Evolutionary conservation across 2,113 vertebrate genomes (phyloP).

Genomic region (Vulpes lagopus): DNA sequence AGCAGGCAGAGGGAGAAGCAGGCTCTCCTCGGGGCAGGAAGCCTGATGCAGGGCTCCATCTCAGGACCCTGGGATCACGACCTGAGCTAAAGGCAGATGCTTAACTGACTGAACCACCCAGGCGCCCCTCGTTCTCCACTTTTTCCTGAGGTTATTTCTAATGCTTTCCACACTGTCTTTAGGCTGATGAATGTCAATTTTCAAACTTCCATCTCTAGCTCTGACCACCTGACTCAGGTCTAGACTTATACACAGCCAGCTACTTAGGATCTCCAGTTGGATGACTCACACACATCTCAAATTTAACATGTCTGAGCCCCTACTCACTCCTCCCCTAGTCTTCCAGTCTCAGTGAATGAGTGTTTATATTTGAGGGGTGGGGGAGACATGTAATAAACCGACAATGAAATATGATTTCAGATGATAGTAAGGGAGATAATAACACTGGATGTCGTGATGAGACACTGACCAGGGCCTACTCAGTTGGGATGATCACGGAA

Average conservation of each 20-base stretch:
- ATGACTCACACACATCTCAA: neutral
- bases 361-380: neutral
- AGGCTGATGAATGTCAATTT: neutral
- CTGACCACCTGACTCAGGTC: neutral
- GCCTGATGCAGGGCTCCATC: no score
- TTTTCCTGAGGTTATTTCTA: neutral
- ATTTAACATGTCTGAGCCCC: neutral
- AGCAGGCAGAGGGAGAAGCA: no score
- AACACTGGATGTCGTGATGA: neutral
- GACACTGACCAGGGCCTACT: neutral
- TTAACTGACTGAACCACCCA: no score
- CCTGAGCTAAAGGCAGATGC: no score
- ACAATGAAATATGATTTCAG: neutral
- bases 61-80: no score
- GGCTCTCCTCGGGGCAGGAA: no score
- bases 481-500: neutral
- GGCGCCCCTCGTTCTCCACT: neutral
- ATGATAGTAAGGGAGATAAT: neutral
- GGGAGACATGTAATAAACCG: neutral
- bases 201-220: neutral
- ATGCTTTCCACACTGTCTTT: slow-evolving; percentile 13
- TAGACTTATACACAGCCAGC: neutral
- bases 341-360: neutral
- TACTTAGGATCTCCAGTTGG: neutral
- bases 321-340: neutral